phyloP scores from a whole-genome alignment of 2,797 vertebrate genomes.

The Pseudochromis fuscus region DNA sequence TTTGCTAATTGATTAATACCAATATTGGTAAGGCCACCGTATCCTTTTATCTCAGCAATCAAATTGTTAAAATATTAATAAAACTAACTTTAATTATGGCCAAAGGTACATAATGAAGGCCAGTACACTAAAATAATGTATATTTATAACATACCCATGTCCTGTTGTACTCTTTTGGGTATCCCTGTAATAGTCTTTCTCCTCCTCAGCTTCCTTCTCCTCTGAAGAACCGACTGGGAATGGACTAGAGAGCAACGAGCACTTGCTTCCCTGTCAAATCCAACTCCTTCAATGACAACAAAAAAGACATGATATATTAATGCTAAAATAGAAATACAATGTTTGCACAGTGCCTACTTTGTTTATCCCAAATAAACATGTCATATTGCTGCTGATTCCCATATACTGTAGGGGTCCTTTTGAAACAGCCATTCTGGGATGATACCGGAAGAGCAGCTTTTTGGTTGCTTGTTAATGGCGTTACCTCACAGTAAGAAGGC shows the following conservation, averaged over 20 bases:
- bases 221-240: constrained; percentile 98
- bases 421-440: too few relatives aligned
- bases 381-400: neutral
- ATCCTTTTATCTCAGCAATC: neutral
- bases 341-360: neutral
- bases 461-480: neutral
- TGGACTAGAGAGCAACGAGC: constrained; percentile 99
- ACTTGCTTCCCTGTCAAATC: constrained; percentile 99
- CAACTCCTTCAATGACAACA: constrained; percentile 90
- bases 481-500: constrained; percentile 5
- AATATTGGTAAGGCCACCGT: neutral
- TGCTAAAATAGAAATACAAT: neutral
- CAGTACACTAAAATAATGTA: constrained; percentile 9
- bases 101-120: constrained; percentile 23
- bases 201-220: constrained; percentile 96
- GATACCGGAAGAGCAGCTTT: too few relatives aligned
- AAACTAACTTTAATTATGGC: neutral
- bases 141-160: constrained; percentile 91
- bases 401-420: neutral
- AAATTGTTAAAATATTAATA: neutral
- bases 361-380: neutral
- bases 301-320: constrained; percentile 36
- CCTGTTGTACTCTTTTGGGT: constrained; percentile 98
- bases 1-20: neutral
- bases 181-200: constrained; percentile 99